Evolutionary conservation across 1,140 invertebrate genomes (phyloP), one percentile per base, ranked within the genome.

Genomic region (Paraescarpia echinospica): DNA sequence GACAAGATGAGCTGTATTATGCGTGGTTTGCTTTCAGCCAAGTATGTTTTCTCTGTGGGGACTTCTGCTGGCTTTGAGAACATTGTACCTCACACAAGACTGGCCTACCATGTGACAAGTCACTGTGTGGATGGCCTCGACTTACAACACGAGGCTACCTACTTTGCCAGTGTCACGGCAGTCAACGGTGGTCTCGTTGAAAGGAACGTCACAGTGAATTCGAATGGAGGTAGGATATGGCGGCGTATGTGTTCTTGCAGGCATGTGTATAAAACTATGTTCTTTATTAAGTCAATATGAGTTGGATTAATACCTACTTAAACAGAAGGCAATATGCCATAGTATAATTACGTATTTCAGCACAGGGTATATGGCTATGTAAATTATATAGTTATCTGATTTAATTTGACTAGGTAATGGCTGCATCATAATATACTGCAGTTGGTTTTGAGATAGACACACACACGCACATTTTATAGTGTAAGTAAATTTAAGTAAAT

Each of bases 141-240:
- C 59, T 77, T 77, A 77, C 59, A 77, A 27, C 59, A 77, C 59
- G 22, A 77, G 27, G 59, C 59, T 77, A 18, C 22, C 59, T 77
- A 77, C 59, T 77, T 77, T 27, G 59, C 27, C 41, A 93, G 90
- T 8, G 91, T 94, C n/a, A 92, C 90, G 89, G 94, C 93, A 33
- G 93, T 92, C 93, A 94, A 94, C 92, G 92, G 90, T 48, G 94
- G 93, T 33, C 93, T 93, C 88, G 93, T 93, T 92, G 93, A 94
- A 90, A 51, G 93, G 59, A 93, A 93, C 34, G 91, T 92, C 48
- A 92, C 93, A 0, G 91, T 41, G 9, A 89, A 48, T 31, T 94
- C 93, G 14, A 92, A 94, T 93, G 94, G 94, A 93, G 93, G 94
- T 94, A 90, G 51, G 89, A 77, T 89, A 33, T 34, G 34, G 22